Conservation (phyloP, 2,888 invertebrate species). For the Agrotis puta region DNA sequence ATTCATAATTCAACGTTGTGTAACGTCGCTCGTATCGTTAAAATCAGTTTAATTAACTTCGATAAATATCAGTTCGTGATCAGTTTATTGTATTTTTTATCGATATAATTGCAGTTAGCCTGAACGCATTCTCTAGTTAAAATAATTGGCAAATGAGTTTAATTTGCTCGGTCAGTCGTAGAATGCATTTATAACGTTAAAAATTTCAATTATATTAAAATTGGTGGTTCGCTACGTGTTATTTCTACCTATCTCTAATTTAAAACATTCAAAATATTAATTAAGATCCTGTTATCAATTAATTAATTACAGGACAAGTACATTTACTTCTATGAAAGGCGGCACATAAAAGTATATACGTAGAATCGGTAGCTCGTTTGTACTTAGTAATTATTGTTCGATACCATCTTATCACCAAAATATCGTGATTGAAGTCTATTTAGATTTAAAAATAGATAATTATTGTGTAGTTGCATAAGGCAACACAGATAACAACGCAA, state of each 20-base stretch:
- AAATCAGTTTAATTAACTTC: constrained; percentile 25
- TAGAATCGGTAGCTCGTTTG: constrained; percentile 76
- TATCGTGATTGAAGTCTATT: constrained; percentile 72
- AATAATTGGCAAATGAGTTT: constrained; percentile 31
- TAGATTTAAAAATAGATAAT: constrained; percentile 67
- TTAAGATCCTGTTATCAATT: constrained; percentile 66
- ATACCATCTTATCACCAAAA: constrained; percentile 71
- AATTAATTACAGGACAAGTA: constrained; percentile 63
- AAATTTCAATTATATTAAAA: constrained; percentile 3
- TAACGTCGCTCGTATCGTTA: constrained; percentile 4
- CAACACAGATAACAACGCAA: constrained; percentile 56
- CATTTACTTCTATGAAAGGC: constrained; percentile 59
- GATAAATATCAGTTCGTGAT: constrained; percentile 18
- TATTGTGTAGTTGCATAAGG: constrained; percentile 60
- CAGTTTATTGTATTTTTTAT: constrained; percentile 35
- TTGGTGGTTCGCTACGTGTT: not conserved
- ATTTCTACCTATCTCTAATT: constrained; percentile 29
- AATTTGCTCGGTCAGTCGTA: not conserved
- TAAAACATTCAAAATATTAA: constrained; percentile 56
- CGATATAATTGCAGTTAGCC: constrained; percentile 35
- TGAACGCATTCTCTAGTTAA: constrained; percentile 32
- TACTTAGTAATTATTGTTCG: constrained; percentile 72
- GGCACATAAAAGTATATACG: constrained; percentile 63
- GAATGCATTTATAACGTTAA: constrained; percentile 1
- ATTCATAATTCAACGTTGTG: constrained; percentile 3